Conservation (phyloP, 2,113 vertebrate genomes). For the Myrmecophaga tridactyla region DNA sequence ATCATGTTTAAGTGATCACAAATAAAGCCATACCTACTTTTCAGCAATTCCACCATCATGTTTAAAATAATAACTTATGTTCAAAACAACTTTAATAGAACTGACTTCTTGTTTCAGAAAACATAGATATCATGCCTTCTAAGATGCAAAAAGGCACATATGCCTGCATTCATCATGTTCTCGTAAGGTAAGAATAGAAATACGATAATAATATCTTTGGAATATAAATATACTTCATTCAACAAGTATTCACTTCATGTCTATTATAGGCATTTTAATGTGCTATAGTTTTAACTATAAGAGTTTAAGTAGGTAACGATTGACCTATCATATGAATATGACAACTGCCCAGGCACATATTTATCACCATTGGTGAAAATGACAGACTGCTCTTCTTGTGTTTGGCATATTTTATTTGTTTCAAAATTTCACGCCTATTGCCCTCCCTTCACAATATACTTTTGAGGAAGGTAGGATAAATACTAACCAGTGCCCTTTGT, state of each 20-base stretch:
- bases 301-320: background rate
- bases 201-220: background rate
- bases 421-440: background rate
- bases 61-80: slow-evolving; percentile 22
- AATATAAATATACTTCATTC: background rate
- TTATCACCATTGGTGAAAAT: background rate
- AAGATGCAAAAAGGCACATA: background rate
- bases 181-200: slow-evolving; percentile 1
- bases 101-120: background rate
- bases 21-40: background rate
- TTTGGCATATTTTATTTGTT: background rate
- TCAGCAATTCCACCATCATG: background rate
- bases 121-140: background rate
- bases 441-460: background rate
- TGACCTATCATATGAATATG: background rate
- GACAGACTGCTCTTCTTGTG: background rate
- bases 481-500: background rate
- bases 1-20: background rate
- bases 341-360: background rate
- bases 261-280: background rate
- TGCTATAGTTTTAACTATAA: background rate
- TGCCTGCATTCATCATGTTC: background rate
- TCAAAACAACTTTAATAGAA: background rate
- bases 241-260: background rate
- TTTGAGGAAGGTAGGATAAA: background rate